Percentiles rank a stretch among this genome's conserved stretches.
Conservation (phyloP, 2,113 vertebrate genomes). For the Hyla sarda region DNA sequence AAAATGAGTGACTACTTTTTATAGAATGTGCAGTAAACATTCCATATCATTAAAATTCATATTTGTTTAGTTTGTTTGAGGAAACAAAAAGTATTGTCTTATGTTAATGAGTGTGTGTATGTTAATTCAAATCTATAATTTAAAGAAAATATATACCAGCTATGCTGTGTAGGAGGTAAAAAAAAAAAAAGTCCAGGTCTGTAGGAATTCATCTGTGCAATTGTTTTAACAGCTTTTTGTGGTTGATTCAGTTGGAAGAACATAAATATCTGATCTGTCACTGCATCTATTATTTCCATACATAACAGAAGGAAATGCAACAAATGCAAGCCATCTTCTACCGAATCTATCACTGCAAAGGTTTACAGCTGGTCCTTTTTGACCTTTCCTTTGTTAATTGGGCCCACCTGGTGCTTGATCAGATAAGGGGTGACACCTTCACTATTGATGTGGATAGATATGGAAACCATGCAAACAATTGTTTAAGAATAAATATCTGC, state of each 20-base stretch:
- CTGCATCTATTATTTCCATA: conserved; percentile 35
- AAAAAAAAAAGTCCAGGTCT: neutral
- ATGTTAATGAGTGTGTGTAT: conserved; percentile 1
- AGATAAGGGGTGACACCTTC: conserved; percentile 46
- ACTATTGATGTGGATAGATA: conserved; percentile 55
- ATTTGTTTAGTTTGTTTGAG: neutral
- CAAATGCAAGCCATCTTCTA: conserved; percentile 13
- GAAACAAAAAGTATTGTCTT: neutral
- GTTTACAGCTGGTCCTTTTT: conserved; percentile 55
- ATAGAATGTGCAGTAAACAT: no score
- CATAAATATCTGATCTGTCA: conserved; percentile 30
- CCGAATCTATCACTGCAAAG: conserved; percentile 30
- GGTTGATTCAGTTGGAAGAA: conserved; percentile 1
- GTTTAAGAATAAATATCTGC: conserved; percentile 37
- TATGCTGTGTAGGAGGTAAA: neutral
- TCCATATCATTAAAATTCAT: neutral
- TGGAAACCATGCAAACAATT: conserved; percentile 42
- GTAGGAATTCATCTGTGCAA: conserved; percentile 36
- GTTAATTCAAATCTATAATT: neutral
- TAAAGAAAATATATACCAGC: conserved; percentile 1
- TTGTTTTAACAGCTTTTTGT: conserved; percentile 44
- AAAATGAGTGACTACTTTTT: neutral
- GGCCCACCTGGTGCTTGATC: conserved; percentile 50
- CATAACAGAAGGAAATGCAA: conserved; percentile 31
- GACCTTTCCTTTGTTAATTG: conserved; percentile 62